A percentile compares a stretch with the other conserved stretches of the same genome.
Evolutionary conservation across 2,797 vertebrate species (phyloP).

Genomic region (Hydrolagus colliei): DNA sequence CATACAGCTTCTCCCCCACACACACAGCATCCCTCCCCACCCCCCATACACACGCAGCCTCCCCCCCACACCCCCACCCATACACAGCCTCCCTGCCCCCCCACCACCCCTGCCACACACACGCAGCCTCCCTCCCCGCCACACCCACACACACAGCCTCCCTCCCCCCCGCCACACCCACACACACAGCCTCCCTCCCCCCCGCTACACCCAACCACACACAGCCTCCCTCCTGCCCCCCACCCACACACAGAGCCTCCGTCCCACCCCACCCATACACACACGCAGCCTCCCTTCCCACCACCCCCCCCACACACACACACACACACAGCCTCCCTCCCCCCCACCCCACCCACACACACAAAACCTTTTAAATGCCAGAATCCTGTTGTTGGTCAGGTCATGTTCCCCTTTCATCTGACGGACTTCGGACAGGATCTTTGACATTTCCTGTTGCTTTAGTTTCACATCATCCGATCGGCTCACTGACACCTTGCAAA

Average conservation of each 20-base stretch:
- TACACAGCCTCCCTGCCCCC: no score
- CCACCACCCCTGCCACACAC: no score
- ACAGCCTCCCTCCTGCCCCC: not conserved
- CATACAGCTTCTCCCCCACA: no score
- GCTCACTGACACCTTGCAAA: constrained; percentile 38
- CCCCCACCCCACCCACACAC: not conserved
- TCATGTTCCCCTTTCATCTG: constrained; percentile 38
- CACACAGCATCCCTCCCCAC: no score
- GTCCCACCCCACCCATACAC: no score
- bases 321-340: not conserved
- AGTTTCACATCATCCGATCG: constrained; percentile 34
- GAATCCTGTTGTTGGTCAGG: constrained; percentile 37
- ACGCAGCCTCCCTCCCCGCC: no score
- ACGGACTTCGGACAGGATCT: constrained; percentile 38
- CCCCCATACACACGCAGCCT: no score
- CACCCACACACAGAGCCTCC: no score
- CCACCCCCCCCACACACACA: not conserved
- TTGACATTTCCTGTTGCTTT: constrained; percentile 35
- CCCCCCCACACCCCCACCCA: no score
- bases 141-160: not conserved
- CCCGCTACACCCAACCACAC: not conserved
- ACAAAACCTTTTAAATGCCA: constrained; percentile 40
- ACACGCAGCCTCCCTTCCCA: no score
- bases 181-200: constrained; percentile 33
- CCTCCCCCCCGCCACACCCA: not conserved